Evolutionary conservation across 2,113 vertebrate species (phyloP), one percentile per base, ranked within the genome.

Genomic region (Euleptes europaea): DNA sequence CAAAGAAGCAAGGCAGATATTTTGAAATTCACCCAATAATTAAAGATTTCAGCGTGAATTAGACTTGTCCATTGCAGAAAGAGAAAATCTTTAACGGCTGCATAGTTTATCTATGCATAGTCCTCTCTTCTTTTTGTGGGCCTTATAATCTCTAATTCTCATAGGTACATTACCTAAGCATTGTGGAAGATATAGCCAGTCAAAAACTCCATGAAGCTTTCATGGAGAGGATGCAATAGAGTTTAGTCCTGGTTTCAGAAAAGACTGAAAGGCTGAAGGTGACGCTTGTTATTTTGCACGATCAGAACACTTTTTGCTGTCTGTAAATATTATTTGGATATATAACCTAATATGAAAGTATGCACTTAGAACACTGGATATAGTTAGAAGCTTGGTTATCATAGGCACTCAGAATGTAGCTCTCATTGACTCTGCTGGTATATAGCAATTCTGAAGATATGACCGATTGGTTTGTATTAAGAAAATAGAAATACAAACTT

Each of bases 401-500:
- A 72, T 72, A 78, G 35, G 2, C 26, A 51, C 42, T 70, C 23
- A 35, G n/a, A 5, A 54, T 70, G 12, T 42, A 60, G 51, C 7
- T 63, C 38, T 51, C 26, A n/a, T 42, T 57, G 51, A 42, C 15
- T 84, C 35, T 79, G 40, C 19, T 38, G n/a, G 21, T 35, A 2
- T 9, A 17, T 13, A 60, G 38, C 66, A 78, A 26, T 57, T 60
- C 66, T 70, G 21, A 42, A 83, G 72, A 74, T 15, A 11, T 31
- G 13, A 17, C 70, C 54, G 70, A 78, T 60, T 78, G 6, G 10
- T 86, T 57, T 28, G 76, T 51, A 84, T 60, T 12, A 72, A 66
- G 54, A 51, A 78, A 79, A 81, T 3, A 2, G 78, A 89, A 85
- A 76, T 1, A 78, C 57, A 91, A 90, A 44, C 83, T 90, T 84